phyloP scores from a whole-genome alignment of 2,797 vertebrate species.

The Onychomys torridus region DNA sequence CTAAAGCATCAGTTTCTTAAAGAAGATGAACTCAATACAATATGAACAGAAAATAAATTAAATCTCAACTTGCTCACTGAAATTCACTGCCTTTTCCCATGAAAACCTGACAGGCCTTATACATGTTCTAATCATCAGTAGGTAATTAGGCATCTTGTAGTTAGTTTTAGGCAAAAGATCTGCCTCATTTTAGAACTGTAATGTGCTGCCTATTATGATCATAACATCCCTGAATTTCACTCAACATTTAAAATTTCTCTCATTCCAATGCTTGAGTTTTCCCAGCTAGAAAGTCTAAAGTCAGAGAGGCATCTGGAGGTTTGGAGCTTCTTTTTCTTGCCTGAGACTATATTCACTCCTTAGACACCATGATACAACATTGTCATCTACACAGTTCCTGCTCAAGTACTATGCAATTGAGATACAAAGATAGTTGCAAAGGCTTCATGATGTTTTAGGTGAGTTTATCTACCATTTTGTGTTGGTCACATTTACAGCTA shows the following conservation, averaged over 20 bases:
- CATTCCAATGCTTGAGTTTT: background rate
- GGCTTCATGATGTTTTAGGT: background rate
- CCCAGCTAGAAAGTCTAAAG: background rate
- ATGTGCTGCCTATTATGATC: background rate
- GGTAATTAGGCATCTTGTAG: background rate
- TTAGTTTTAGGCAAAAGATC: slow-evolving; percentile 11
- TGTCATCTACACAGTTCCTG: background rate
- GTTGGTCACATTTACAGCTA: background rate
- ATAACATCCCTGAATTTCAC: slow-evolving; percentile 40
- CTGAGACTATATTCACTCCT: background rate
- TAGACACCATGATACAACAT: background rate
- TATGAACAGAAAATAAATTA: slow-evolving; percentile 15
- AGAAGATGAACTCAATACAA: background rate
- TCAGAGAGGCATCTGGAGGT: background rate
- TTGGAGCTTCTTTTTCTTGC: background rate
- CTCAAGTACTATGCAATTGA: background rate
- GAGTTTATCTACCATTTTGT: background rate
- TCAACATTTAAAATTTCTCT: background rate
- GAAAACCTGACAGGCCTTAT: background rate
- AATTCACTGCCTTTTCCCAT: background rate
- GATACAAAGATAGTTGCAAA: background rate
- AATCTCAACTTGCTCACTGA: background rate
- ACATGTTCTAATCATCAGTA: slow-evolving; percentile 15
- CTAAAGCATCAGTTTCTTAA: slow-evolving; percentile 16
- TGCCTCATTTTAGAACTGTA: background rate